phyloP scores from a whole-genome alignment of 2,888 invertebrate genomes.

The Caenorhabditis sulstoni region DNA sequence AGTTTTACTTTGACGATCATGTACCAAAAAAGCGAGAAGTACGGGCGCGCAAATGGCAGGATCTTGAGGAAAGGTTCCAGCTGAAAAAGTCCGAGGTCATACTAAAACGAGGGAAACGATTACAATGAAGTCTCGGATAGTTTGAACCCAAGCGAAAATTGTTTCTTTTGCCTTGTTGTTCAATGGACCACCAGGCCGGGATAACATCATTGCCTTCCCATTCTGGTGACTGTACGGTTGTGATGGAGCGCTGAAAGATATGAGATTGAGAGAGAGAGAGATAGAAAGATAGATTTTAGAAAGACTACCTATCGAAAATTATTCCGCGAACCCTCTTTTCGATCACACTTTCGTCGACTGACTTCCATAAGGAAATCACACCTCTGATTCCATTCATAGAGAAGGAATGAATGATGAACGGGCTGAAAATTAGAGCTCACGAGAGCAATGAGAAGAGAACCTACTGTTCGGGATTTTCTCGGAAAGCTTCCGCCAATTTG shows the following conservation, averaged over 20 bases:
- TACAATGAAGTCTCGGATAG: no score
- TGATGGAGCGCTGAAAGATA: slow-evolving; percentile 58
- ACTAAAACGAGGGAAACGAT: no score
- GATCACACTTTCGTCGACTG: slow-evolving; percentile 43
- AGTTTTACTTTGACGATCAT: slow-evolving; percentile 16
- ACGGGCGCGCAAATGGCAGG: background rate
- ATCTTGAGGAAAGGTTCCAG: background rate
- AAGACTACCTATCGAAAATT: slow-evolving; percentile 60
- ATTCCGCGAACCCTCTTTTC: slow-evolving; percentile 55
- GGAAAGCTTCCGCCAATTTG: slow-evolving; percentile 41
- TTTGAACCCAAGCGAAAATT: background rate
- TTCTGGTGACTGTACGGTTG: slow-evolving; percentile 47
- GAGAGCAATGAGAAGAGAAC: background rate
- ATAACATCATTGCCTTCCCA: slow-evolving; percentile 58
- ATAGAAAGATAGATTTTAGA: no score
- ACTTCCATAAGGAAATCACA: slow-evolving; percentile 59
- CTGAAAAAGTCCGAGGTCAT: no score
- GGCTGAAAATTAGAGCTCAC: slow-evolving; percentile 30
- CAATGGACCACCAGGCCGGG: slow-evolving; percentile 47
- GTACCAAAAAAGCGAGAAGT: slow-evolving; percentile 12
- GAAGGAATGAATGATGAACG: slow-evolving; percentile 61
- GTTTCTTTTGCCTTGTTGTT: slow-evolving; percentile 2
- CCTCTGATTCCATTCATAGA: slow-evolving; percentile 65
- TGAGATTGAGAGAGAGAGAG: no score
- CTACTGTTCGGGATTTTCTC: slow-evolving; percentile 35